A percentile compares a stretch with the other conserved stretches of the same genome.
These are phyloP conservation scores for Macaria notata DNA, from an alignment of 2,888 invertebrate genomes.

Conservation along the genomic window DNA sequence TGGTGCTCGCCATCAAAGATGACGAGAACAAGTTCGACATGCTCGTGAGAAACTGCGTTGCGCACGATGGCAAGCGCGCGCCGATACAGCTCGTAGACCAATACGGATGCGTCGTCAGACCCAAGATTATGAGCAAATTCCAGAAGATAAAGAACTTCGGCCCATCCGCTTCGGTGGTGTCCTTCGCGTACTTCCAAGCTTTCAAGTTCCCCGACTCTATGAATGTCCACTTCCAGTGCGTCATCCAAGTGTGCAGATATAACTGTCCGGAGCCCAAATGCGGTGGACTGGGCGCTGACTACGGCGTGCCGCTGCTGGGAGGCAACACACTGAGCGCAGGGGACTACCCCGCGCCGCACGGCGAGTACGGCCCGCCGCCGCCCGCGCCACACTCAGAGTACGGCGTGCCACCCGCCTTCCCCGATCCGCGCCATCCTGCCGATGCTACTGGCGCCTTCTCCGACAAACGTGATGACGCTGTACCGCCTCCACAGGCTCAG, in stretches of 20 bases:
- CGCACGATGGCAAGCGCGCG: conserved; percentile 96
- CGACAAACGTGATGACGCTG: conserved; percentile 90
- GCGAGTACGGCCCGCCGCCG: conserved; percentile 88
- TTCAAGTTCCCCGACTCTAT: conserved; percentile 98
- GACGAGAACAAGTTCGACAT: conserved; percentile 98
- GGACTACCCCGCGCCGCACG: conserved; percentile 85
- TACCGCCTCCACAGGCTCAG: conserved; percentile 92
- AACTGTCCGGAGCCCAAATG: conserved; percentile 97
- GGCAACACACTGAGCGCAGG: conserved; percentile 83
- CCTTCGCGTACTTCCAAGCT: conserved; percentile 97
- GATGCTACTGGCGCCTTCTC: conserved; percentile 92
- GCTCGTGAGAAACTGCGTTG: conserved; percentile 96
- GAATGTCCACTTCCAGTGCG: conserved; percentile 98
- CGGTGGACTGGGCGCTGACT: conserved; percentile 86
- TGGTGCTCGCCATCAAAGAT: conserved; percentile 97
- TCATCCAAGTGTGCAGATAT: conserved; percentile 96
- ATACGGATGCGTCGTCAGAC: conserved; percentile 95
- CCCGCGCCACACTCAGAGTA: conserved; percentile 85
- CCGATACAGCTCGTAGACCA: conserved; percentile 97
- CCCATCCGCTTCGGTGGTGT: conserved; percentile 95
- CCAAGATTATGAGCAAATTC: conserved; percentile 97
- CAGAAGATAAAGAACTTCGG: conserved; percentile 98
- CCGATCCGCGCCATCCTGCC: conserved; percentile 93
- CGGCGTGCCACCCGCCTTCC: conserved; percentile 90
- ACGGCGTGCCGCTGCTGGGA: conserved; percentile 85